Percentiles rank a stretch among this genome's conserved stretches.
These are phyloP conservation scores for Ifrita kowaldi DNA, from an alignment of 2,113 vertebrate genomes.

Conservation along the genomic window DNA sequence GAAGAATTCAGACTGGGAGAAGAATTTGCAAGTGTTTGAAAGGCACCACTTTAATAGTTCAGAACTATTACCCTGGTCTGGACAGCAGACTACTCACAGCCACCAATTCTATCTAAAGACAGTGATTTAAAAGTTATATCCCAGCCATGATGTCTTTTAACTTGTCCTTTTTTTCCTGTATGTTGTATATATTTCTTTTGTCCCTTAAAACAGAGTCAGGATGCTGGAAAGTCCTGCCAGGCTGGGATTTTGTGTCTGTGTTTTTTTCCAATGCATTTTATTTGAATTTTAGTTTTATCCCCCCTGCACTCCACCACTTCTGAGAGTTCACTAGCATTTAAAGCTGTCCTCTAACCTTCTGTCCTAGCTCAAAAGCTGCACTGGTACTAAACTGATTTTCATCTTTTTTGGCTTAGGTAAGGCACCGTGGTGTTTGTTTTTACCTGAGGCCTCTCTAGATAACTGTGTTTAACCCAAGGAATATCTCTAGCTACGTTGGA, in stretches of 20 bases:
- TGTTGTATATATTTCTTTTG: background rate
- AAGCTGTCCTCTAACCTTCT: background rate
- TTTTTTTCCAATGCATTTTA: background rate
- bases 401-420: background rate
- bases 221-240: background rate
- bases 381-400: background rate
- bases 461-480: background rate
- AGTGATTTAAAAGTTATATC: background rate
- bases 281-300: background rate
- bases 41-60: background rate
- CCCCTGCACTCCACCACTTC: rapidly evolving
- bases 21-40: background rate
- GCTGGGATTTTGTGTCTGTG: background rate
- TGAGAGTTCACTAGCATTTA: background rate
- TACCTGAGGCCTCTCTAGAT: background rate
- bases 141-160: background rate
- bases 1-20: background rate
- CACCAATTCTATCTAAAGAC: background rate
- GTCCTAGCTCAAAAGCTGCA: background rate
- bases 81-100: background rate
- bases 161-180: background rate
- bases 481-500: background rate
- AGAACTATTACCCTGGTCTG: background rate
- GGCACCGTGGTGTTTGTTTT: background rate
- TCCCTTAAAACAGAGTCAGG: background rate